Percentiles rank a stretch among this genome's conserved stretches.
phyloP scores from a whole-genome alignment of 1,140 invertebrate genomes.

The Dendroctonus ponderosae region DNA sequence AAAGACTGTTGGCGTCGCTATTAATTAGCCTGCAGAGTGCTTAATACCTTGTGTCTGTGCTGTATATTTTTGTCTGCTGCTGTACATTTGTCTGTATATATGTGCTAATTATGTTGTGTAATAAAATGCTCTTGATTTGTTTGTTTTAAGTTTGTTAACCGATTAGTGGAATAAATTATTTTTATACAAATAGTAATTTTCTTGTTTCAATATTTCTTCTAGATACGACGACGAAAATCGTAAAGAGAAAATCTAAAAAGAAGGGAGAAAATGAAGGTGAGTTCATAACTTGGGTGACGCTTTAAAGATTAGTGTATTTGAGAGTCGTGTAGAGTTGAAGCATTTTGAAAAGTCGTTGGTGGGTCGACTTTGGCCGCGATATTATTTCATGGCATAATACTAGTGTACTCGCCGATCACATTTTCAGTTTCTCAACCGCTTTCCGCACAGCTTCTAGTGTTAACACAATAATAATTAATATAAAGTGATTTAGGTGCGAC shows the following conservation, averaged over 20 bases:
- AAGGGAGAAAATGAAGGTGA: constrained; percentile 40
- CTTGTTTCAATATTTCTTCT: constrained; percentile 18
- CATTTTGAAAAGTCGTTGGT: constrained; percentile 3
- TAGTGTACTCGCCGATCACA: constrained; percentile 1
- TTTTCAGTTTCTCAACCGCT: constrained; percentile 9
- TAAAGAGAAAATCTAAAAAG: constrained; percentile 39
- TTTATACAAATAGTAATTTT: constrained; percentile 15
- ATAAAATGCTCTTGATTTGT: background rate
- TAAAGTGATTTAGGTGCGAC: constrained; percentile 17
- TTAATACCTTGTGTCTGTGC: background rate
- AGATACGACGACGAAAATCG: constrained; percentile 37
- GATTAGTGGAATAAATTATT: constrained; percentile 9
- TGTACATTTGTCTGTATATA: constrained; percentile 1
- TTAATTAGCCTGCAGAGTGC: too few relatives aligned
- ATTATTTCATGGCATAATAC: background rate
- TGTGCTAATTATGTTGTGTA: constrained; percentile 5
- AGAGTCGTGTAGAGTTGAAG: constrained; percentile 7
- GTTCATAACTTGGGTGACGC: background rate
- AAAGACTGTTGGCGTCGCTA: constrained; percentile 13
- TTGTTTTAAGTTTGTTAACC: constrained; percentile 9
- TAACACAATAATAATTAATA: constrained; percentile 3
- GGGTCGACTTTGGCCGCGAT: constrained; percentile 1
- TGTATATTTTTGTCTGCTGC: background rate
- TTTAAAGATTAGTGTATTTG: constrained; percentile 1
- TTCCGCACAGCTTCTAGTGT: constrained; percentile 13